phyloP scores from a whole-genome alignment of 2,113 vertebrate species.

The Heterocephalus glaber region DNA sequence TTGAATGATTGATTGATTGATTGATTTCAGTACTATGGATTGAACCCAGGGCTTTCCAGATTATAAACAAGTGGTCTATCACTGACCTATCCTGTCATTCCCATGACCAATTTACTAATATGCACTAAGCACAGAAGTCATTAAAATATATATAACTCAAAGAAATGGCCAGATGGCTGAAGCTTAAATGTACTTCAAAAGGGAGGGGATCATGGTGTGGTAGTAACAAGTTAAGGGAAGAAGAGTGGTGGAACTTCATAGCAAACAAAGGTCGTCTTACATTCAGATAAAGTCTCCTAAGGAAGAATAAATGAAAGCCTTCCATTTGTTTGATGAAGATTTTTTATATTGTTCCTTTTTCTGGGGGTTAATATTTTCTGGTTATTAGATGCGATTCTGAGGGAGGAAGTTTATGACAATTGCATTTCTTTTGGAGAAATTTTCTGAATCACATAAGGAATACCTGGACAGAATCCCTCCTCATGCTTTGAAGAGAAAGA shows the following conservation, averaged over 20 bases:
- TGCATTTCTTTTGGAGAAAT: neutral
- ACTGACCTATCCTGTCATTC: too few species aligned
- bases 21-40: neutral
- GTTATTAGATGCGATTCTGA: neutral
- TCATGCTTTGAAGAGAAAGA: neutral
- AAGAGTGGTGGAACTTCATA: neutral
- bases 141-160: neutral
- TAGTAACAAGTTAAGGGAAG: neutral
- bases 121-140: neutral
- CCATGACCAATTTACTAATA: neutral
- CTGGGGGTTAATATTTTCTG: neutral
- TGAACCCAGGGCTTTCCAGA: neutral
- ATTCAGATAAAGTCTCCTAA: neutral
- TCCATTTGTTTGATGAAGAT: neutral
- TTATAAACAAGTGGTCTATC: neutral
- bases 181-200: neutral
- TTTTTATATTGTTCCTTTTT: neutral
- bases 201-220: accelerated
- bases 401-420: neutral
- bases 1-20: neutral
- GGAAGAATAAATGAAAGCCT: neutral
- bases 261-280: neutral
- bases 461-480: neutral
- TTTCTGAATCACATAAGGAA: neutral
- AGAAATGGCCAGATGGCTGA: neutral